phyloP scores from a whole-genome alignment of 2,797 vertebrate species.

The Nannoperca obscura region DNA sequence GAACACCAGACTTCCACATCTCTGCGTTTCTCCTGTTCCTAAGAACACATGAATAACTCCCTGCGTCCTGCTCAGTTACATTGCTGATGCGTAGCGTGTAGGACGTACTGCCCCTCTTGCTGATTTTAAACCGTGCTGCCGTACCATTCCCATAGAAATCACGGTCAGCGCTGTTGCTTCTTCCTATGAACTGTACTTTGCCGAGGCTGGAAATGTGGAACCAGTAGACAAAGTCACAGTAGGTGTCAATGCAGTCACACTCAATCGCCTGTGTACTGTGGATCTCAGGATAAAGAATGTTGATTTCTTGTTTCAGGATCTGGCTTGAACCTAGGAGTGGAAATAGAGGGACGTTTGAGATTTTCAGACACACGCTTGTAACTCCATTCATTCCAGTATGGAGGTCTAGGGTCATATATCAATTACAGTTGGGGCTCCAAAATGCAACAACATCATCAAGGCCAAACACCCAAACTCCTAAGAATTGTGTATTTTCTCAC shows the following conservation, averaged over 20 bases:
- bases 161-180: slow-evolving; percentile 47
- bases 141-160: accelerated
- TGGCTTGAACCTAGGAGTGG: slow-evolving; percentile 45
- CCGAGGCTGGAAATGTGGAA: slow-evolving; percentile 18
- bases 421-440: background rate
- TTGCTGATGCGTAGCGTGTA: slow-evolving; percentile 69
- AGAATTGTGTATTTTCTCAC: background rate
- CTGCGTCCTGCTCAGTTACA: slow-evolving; percentile 67
- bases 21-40: background rate
- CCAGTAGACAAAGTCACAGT: slow-evolving; percentile 74
- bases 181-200: slow-evolving; percentile 59
- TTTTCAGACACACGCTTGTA: background rate
- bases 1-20: slow-evolving; percentile 48
- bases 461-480: background rate
- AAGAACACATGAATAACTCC: slow-evolving; percentile 80
- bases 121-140: background rate
- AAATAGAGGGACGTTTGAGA: slow-evolving; percentile 14
- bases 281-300: slow-evolving; percentile 50
- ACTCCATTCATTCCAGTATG: background rate
- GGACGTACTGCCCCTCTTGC: accelerated
- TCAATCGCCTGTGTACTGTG: slow-evolving; percentile 20
- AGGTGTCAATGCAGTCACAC: slow-evolving; percentile 54
- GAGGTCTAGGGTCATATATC: background rate
- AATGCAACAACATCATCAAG: background rate
- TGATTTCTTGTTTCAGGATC: slow-evolving; percentile 9